Evolutionary conservation across 1,140 invertebrate species (phyloP), one percentile per base, ranked within the genome.

Genomic region (Drosophila ficusphila): DNA sequence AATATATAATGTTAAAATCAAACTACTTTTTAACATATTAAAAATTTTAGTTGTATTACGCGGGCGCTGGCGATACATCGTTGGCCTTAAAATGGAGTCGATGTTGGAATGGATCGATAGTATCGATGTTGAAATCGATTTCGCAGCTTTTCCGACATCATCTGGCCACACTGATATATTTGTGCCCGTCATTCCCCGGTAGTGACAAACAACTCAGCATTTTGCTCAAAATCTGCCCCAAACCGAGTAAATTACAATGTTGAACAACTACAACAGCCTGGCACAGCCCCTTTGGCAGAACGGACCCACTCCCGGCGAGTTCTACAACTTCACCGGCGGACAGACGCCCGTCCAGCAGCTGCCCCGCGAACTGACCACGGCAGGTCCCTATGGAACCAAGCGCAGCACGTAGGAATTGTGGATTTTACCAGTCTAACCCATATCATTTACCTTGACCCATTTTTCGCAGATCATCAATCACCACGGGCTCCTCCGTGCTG

Each of bases 401-500:
- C 93, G 92, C 92, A 94, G 94, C 65, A 94, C 95, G 95, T 96
- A 94, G 94, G 94, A 23, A 34, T 16, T 93, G 8, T 2, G 1
- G 3, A 51, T 21, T 3, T 4, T n/a, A 23, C 3, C 3, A 7
- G 2, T 5, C 2, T 18, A 3, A 2, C 4, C 9, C 3, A 2
- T 7, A 21, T 5, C 4, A 6, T n/a, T 6, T 12, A 2, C n/a
- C 6, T 8, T 2, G 0, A 76, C 93, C 5, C 5, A 2, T 23
- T 2, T 16, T 34, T 0, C 14, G 62, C 76, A 97, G 97, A 39
- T 92, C 93, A 47, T 97, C 97, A 3, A 95, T 96, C 44, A 97
- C 97, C 6, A 99, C 97, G 11, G 97, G 97, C 23, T 96, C 97
- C 11, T 98, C 98, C 2, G 97, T 99, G 0, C 91, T 99, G 31